Conservation (phyloP, 2,888 invertebrate species). For the Philereme vetulata region DNA sequence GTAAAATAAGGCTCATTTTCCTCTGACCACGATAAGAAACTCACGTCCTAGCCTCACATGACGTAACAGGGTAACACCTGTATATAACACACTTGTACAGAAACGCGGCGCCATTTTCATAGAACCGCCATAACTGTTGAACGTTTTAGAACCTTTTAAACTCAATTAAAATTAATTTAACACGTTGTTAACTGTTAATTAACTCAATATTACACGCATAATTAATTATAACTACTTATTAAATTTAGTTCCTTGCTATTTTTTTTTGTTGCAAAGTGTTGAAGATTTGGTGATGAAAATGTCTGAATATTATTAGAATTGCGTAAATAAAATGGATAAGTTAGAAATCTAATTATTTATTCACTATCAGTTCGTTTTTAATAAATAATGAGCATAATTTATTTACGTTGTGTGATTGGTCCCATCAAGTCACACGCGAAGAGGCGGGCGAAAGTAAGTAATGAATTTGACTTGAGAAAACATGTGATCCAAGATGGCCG, state of each 20-base stretch:
- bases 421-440: slow-evolving; percentile 57
- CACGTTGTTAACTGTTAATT: slow-evolving; percentile 39
- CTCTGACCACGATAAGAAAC: slow-evolving; percentile 61
- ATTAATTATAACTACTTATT: slow-evolving; percentile 33
- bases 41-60: slow-evolving; percentile 67
- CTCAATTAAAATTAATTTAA: slow-evolving; percentile 53
- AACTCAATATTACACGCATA: slow-evolving; percentile 37
- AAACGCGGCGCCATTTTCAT: slow-evolving; percentile 70
- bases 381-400: slow-evolving; percentile 18
- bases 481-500: slow-evolving; percentile 81
- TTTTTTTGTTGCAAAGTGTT: slow-evolving; percentile 23
- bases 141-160: slow-evolving; percentile 49
- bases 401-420: slow-evolving; percentile 67
- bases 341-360: neutral
- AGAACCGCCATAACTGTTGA: slow-evolving; percentile 48
- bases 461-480: slow-evolving; percentile 54
- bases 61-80: slow-evolving; percentile 72
- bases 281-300: slow-evolving; percentile 19
- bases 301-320: neutral
- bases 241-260: slow-evolving; percentile 11
- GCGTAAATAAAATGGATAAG: slow-evolving; percentile 42
- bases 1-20: slow-evolving; percentile 20
- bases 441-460: slow-evolving; percentile 56
- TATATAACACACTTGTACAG: slow-evolving; percentile 71
- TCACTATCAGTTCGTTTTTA: neutral